Base-by-base conservation (phyloP, 2,113 vertebrate species). In the Uropsilus gracilis region DNA sequence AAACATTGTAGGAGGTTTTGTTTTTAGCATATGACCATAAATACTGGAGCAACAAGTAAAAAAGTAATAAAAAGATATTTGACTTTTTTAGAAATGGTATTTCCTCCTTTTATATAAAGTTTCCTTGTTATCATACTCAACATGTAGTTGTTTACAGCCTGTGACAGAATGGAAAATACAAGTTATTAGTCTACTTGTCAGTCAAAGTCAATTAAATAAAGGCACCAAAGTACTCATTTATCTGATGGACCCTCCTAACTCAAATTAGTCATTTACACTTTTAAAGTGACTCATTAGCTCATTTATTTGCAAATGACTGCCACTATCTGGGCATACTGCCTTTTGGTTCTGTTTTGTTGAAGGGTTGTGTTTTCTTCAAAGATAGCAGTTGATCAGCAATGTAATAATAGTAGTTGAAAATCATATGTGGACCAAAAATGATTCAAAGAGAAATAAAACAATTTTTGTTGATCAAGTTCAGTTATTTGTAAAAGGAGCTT, bases 161-260 rank as follows among this genome's bases (percentile, higher is more conserved):
- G 30, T 90, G 68, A 94, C 48, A 96, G n/a, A 94, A 85, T 24
- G 30, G 34, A 92, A 78, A 72, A 53, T 63, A 89, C 55, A 80
- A 72, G n/a, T 84, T 90, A 64, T 89, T 95, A 87, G 48, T 97
- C 80, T 89, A 46, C 20, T 86, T 94, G 91, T 91, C 95, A 63
- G 89, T 97, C 94, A 95, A 82, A 95, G 32, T 96, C 78, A 96
- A 95, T 97, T 93, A 93, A 80, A 91, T 80, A 89, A 61, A 83
- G 78, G 46, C 50, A 87, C 8, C n/a, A 73, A 94, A 81, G 37
- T 89, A 50, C 50, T 11, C 73, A 93, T 95, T 81, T 84, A 57
- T 97, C 28, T 89, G 64, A 92, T 95, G 64, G 63, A 76, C 80
- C 34, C 57, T 94, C 17, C 71, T 81, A 64, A 34, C 42, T 93